Evolutionary conservation across 2,888 invertebrate species (phyloP).

Genomic region (Polyommatus icarus): DNA sequence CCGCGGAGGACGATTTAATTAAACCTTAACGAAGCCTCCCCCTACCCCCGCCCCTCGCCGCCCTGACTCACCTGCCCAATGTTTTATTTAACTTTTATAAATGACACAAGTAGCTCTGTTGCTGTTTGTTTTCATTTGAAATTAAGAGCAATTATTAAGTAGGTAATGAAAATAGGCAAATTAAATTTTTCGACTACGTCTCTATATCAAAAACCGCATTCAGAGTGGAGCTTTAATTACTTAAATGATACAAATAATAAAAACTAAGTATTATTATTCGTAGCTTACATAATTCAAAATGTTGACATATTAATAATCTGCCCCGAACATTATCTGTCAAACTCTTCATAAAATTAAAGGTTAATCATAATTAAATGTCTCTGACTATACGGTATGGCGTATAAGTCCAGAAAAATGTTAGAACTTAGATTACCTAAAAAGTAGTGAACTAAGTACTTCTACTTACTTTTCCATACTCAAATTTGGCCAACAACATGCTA

Average conservation of each 20-base stretch:
- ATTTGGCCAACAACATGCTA: not conserved
- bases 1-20: conserved; percentile 79
- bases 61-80: conserved; percentile 61
- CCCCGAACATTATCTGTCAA: too few relatives aligned
- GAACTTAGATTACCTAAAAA: not conserved
- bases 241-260: too few relatives aligned
- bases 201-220: too few relatives aligned
- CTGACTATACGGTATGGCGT: too few relatives aligned
- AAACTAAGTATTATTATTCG: too few relatives aligned
- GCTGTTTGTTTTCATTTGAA: conserved; percentile 4
- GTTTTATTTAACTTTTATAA: conserved; percentile 68
- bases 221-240: too few relatives aligned
- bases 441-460: not conserved
- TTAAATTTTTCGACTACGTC: not conserved
- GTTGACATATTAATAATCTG: too few relatives aligned
- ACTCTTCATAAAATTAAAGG: too few relatives aligned
- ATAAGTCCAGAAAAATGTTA: too few relatives aligned
- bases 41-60: conserved; percentile 45
- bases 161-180: not conserved
- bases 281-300: too few relatives aligned
- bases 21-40: conserved; percentile 77
- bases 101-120: conserved; percentile 20
- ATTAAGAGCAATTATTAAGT: not conserved
- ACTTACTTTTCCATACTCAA: not conserved
- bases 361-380: too few relatives aligned